Conservation (phyloP, 1,140 invertebrate genomes). For the Trichonephila clavipes region DNA sequence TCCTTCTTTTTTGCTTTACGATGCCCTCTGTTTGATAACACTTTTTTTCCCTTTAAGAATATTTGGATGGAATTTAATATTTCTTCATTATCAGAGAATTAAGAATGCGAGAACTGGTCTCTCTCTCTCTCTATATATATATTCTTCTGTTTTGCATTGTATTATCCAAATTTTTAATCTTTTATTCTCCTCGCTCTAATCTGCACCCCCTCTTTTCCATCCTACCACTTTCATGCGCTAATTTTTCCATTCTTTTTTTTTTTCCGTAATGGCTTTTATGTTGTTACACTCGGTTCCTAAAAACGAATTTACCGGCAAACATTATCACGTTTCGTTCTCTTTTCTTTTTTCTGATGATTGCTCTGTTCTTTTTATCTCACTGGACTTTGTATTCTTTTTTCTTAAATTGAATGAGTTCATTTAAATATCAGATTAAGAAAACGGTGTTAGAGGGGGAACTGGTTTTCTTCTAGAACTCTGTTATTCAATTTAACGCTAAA, state of each 20-base stretch:
- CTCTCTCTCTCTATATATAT: too few species aligned
- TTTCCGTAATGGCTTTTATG: background rate
- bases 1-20: conserved; percentile 55
- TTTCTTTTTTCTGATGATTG: background rate
- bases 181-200: background rate
- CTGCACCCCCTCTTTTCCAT: background rate
- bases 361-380: background rate
- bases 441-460: background rate
- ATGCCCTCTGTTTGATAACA: background rate
- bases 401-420: background rate
- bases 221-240: background rate
- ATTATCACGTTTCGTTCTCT: background rate
- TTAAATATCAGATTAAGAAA: background rate
- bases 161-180: background rate
- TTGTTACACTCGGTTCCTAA: background rate
- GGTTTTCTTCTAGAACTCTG: background rate
- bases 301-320: background rate
- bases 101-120: background rate
- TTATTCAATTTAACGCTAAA: background rate
- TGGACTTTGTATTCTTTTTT: background rate
- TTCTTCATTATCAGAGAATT: background rate
- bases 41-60: background rate
- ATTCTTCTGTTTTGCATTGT: background rate
- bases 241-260: background rate
- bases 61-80: background rate